Conservation (phyloP, 2,797 vertebrate species). For the Molossus molossus region DNA sequence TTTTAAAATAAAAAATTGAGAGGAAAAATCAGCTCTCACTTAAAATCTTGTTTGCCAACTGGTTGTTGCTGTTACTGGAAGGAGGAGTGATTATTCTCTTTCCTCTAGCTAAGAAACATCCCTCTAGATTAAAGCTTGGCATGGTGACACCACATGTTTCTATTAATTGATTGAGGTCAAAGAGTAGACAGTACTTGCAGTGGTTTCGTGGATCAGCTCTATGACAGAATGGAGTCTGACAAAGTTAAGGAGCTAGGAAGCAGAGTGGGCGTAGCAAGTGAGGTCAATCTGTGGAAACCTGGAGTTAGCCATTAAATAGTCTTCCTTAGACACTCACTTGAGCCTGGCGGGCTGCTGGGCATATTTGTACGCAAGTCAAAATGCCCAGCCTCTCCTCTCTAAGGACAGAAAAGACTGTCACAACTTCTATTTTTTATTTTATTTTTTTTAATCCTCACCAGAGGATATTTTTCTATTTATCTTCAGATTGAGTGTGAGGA, state of each 20-base stretch:
- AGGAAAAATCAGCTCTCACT: background rate
- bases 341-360: background rate
- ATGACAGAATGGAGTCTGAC: background rate
- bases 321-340: background rate
- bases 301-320: background rate
- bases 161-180: background rate
- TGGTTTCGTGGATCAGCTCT: background rate
- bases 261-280: background rate
- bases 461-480: too few species aligned
- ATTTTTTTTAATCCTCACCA: too few species aligned
- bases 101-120: background rate
- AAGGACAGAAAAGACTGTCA: background rate
- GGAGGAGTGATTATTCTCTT: background rate
- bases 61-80: background rate
- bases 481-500: too few species aligned
- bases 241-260: background rate
- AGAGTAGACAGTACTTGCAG: background rate
- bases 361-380: background rate
- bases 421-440: background rate
- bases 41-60: background rate
- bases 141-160: background rate
- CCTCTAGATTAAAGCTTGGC: background rate
- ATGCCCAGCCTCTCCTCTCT: background rate
- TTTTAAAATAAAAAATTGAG: conserved; percentile 11
- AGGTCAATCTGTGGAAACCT: background rate